Percentiles rank a stretch among this genome's conserved stretches.
These are phyloP conservation scores for Orthochromis malagaraziensis DNA, from an alignment of 2,113 vertebrate genomes.

Conservation along the genomic window DNA sequence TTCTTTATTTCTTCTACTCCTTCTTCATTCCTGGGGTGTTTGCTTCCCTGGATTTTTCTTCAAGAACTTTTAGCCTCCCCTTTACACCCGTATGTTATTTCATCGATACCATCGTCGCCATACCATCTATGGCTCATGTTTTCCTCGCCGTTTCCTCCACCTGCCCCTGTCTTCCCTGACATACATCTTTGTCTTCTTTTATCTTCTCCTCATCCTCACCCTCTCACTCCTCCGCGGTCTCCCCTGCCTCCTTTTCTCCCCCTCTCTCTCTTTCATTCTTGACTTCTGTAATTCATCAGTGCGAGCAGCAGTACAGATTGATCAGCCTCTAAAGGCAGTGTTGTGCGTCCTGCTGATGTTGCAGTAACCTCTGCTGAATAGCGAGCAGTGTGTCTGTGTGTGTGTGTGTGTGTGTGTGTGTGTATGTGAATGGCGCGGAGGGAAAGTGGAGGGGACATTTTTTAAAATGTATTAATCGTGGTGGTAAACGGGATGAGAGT, in stretches of 20 bases:
- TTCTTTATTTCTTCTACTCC: neutral
- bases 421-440: constrained; percentile 34
- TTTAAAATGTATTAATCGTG: constrained; percentile 77
- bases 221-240: neutral
- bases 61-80: neutral
- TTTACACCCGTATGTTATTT: neutral
- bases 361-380: constrained; percentile 70
- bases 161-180: neutral
- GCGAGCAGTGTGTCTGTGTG: constrained; percentile 50
- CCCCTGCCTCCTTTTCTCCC: neutral
- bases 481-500: constrained; percentile 61
- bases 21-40: neutral
- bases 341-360: constrained; percentile 72
- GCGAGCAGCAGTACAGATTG: constrained; percentile 73
- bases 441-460: constrained; percentile 78
- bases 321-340: constrained; percentile 78
- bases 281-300: constrained; percentile 83
- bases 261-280: constrained; percentile 25
- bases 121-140: neutral
- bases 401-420: constrained; percentile 34
- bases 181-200: neutral
- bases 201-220: neutral
- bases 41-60: neutral
- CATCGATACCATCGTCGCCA: neutral
- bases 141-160: neutral